These are phyloP conservation scores for Agapostemon virescens DNA, from an alignment of 2,888 invertebrate genomes.

Conservation along the genomic window DNA sequence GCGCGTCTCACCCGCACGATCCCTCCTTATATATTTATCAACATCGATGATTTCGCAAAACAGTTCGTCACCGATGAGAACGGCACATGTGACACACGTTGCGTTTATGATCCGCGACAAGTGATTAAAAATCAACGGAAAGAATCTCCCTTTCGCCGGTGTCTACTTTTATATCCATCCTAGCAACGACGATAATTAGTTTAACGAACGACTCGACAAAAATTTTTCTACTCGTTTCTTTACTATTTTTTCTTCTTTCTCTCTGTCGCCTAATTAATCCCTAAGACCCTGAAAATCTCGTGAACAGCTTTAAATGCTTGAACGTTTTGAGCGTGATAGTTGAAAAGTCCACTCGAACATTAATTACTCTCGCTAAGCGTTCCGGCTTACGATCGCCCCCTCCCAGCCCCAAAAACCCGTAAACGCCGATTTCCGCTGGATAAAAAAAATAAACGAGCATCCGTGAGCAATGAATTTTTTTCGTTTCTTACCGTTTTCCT, in stretches of 20 bases:
- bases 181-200: slow-evolving; percentile 28
- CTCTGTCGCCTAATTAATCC: slow-evolving; percentile 51
- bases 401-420: no score
- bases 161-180: neutral
- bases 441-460: slow-evolving; percentile 63
- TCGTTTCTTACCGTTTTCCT: neutral
- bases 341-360: slow-evolving; percentile 48
- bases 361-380: slow-evolving; percentile 50
- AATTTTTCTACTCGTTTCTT: slow-evolving; percentile 27
- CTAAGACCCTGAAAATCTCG: slow-evolving; percentile 62
- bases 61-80: neutral
- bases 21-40: neutral
- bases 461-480: slow-evolving; percentile 56
- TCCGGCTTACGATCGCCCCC: slow-evolving; percentile 14
- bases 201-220: slow-evolving; percentile 49
- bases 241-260: slow-evolving; percentile 3
- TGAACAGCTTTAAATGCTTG: slow-evolving; percentile 43
- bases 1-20: slow-evolving; percentile 4
- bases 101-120: neutral
- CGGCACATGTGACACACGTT: neutral
- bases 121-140: slow-evolving; percentile 10
- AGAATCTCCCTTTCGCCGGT: slow-evolving; percentile 50
- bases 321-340: slow-evolving; percentile 53
- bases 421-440: slow-evolving; percentile 32
- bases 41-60: neutral